These are phyloP conservation scores for Oncopeltus fasciatus DNA, from an alignment of 1,140 invertebrate species.

Conservation along the genomic window DNA sequence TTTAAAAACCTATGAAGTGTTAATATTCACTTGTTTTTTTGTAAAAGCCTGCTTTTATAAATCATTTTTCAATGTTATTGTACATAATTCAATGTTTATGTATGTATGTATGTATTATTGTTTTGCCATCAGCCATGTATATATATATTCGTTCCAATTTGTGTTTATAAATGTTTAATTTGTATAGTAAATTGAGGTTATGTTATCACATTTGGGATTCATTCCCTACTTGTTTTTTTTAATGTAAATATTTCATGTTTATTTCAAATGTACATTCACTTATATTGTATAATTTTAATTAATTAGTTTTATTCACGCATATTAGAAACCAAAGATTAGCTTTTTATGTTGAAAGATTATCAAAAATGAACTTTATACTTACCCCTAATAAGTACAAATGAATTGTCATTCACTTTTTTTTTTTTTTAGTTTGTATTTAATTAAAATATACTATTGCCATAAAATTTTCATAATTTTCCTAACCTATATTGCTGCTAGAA, in stretches of 20 bases:
- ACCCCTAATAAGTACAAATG: not conserved
- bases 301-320: not conserved
- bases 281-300: not conserved
- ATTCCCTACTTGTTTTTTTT: not conserved
- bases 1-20: not conserved
- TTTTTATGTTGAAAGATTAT: not conserved
- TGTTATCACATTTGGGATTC: not conserved
- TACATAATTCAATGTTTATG: not conserved
- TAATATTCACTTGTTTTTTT: not conserved
- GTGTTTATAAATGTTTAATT: conserved; percentile 4
- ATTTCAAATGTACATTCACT: not conserved
- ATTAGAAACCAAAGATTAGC: conserved; percentile 9
- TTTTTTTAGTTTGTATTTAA: not conserved
- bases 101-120: not conserved
- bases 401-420: not conserved
- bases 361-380: not conserved
- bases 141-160: not conserved
- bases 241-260: not conserved
- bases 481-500: too few relatives aligned
- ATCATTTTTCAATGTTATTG: not conserved
- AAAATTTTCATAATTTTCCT: too few relatives aligned
- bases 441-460: not conserved
- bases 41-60: not conserved
- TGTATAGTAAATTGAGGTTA: not conserved
- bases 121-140: not conserved